These are phyloP conservation scores for Atta texana DNA, from an alignment of 1,140 invertebrate genomes.

Conservation along the genomic window DNA sequence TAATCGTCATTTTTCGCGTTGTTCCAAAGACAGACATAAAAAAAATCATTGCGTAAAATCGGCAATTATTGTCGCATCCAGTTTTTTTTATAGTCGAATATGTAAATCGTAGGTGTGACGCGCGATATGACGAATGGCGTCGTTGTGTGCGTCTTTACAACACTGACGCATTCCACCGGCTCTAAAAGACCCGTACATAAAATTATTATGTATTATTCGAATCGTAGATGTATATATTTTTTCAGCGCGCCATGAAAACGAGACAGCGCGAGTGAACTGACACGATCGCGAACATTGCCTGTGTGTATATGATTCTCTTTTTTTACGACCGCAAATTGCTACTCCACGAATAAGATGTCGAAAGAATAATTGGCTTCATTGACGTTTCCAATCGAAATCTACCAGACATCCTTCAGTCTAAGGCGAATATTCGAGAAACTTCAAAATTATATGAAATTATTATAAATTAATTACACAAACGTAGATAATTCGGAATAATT, in stretches of 20 bases:
- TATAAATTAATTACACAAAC: neutral
- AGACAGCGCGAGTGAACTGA: neutral
- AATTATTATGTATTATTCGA: slow-evolving; percentile 9
- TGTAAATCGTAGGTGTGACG: slow-evolving; percentile 8
- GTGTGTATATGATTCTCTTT: neutral
- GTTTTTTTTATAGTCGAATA: neutral
- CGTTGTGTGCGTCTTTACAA: neutral
- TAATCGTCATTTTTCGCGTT: neutral
- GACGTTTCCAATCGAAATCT: neutral
- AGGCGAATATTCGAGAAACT: neutral
- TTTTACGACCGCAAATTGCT: slow-evolving; percentile 14
- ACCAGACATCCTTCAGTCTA: neutral
- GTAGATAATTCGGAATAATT: neutral
- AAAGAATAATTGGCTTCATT: neutral
- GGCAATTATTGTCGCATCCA: slow-evolving; percentile 42
- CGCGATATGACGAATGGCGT: slow-evolving; percentile 34
- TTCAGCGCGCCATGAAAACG: slow-evolving; percentile 16
- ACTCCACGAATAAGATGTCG: neutral
- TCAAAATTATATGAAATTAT: neutral
- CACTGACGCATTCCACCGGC: neutral
- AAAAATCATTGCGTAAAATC: slow-evolving; percentile 24
- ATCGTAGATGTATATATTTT: neutral
- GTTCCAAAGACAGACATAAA: neutral
- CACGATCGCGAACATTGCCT: neutral
- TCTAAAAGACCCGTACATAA: neutral